phyloP scores from a whole-genome alignment of 1,140 invertebrate genomes.

The Vollenhovia emeryi region DNA sequence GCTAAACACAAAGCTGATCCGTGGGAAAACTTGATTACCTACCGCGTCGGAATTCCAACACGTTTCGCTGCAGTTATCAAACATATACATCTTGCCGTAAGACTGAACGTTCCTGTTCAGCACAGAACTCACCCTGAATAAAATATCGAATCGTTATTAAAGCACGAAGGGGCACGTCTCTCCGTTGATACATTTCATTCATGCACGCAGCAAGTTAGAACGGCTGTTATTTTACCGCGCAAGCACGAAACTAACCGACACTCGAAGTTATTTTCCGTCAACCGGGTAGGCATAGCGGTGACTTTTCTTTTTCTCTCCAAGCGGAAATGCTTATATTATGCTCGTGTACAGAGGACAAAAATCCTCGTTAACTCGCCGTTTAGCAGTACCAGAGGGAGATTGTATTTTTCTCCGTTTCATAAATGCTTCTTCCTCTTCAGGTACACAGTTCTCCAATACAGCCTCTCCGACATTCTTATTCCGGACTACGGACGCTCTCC shows the following conservation, averaged over 20 bases:
- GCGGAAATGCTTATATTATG: not conserved
- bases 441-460: no score
- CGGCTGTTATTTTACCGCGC: not conserved
- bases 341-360: not conserved
- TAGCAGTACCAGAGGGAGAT: not conserved
- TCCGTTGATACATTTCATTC: not conserved
- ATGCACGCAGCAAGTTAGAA: not conserved
- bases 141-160: constrained; percentile 49
- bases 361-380: not conserved
- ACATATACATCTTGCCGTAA: constrained; percentile 88
- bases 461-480: no score
- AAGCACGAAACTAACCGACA: constrained; percentile 72
- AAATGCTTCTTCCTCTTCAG: not conserved
- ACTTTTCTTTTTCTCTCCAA: not conserved
- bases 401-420: not conserved
- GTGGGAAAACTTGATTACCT: constrained; percentile 55
- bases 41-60: constrained; percentile 90
- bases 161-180: not conserved
- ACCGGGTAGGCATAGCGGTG: constrained; percentile 67
- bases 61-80: constrained; percentile 87
- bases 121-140: constrained; percentile 87
- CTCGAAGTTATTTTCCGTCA: constrained; percentile 68
- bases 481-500: no score
- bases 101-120: constrained; percentile 87
- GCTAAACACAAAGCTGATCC: constrained; percentile 9